Evolutionary conservation across 2,797 vertebrate genomes (phyloP).

Genomic region (Anas bahamensis): DNA sequence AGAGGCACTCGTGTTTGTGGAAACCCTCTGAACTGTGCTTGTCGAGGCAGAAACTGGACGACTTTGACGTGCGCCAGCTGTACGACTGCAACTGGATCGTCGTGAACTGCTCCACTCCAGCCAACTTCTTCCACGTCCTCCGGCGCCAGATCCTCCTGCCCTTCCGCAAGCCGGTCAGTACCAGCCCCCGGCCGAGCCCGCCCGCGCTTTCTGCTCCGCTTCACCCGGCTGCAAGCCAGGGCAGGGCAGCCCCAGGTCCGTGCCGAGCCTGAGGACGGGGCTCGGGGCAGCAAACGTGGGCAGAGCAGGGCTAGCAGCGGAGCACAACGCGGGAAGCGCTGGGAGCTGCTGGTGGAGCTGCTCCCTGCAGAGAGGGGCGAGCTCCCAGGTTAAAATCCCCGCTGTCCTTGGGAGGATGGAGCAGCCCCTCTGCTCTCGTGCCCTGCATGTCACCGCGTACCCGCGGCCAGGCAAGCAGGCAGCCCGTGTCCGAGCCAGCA

Average conservation of each 20-base stretch:
- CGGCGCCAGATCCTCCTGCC: constrained; percentile 93
- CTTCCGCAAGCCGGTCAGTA: constrained; percentile 94
- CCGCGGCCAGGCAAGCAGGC: not conserved
- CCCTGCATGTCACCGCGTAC: not conserved
- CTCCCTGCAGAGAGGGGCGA: not conserved
- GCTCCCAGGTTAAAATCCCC: not conserved
- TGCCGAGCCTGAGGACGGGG: accelerated
- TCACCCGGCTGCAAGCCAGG: not conserved
- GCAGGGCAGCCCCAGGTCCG: not conserved
- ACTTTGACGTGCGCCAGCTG: constrained; percentile 89
- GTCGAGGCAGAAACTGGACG: constrained; percentile 80
- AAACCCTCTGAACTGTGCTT: accelerated
- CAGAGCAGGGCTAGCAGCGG: not conserved
- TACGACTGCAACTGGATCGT: constrained; percentile 97
- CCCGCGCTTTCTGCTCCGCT: not conserved
- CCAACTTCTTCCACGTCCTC: constrained; percentile 94
- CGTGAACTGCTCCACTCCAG: constrained; percentile 92
- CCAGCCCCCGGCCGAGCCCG: not conserved
- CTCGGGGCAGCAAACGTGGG: not conserved
- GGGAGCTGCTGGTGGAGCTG: not conserved
- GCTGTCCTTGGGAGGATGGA: not conserved
- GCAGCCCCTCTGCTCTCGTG: not conserved
- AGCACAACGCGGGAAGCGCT: not conserved
- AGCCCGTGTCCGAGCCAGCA: not conserved
- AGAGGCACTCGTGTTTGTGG: not conserved